Evolutionary conservation across 2,797 vertebrate genomes (phyloP).

Genomic region (Hapalemur alaotrensis): DNA sequence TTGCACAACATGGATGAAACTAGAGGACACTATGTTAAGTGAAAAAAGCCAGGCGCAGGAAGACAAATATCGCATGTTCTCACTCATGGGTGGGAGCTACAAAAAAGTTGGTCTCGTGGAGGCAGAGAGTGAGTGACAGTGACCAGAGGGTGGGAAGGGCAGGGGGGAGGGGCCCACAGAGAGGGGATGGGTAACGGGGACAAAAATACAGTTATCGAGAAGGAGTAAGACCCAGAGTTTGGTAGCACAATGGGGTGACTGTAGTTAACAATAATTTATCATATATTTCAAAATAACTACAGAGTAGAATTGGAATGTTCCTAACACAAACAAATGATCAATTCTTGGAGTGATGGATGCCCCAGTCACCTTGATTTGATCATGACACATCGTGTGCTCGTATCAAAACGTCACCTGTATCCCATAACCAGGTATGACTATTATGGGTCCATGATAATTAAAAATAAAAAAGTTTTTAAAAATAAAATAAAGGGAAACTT

Average conservation of each 20-base stretch:
- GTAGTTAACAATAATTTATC: not conserved
- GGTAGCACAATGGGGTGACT: not conserved
- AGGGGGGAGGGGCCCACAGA: not conserved
- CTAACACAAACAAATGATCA: not conserved
- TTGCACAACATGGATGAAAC: not conserved
- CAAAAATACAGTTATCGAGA: not conserved
- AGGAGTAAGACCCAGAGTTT: not conserved
- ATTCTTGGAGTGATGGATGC: not conserved
- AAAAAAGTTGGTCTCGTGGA: not conserved
- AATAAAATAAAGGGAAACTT: not conserved
- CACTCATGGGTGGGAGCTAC: not conserved
- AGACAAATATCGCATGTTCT: not conserved
- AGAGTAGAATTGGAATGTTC: not conserved
- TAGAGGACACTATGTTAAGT: not conserved
- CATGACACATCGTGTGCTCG: rapidly evolving
- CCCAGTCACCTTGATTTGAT: not conserved
- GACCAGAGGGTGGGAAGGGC: not conserved
- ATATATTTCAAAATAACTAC: not conserved
- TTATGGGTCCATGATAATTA: not conserved
- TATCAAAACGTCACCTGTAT: not conserved
- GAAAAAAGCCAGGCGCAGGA: not conserved
- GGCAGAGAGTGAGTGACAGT: not conserved
- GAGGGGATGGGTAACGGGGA: not conserved
- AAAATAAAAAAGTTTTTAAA: not conserved
- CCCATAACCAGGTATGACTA: not conserved